Conservation (phyloP, 1,140 invertebrate genomes). For the Muscidifurax raptorellus region DNA sequence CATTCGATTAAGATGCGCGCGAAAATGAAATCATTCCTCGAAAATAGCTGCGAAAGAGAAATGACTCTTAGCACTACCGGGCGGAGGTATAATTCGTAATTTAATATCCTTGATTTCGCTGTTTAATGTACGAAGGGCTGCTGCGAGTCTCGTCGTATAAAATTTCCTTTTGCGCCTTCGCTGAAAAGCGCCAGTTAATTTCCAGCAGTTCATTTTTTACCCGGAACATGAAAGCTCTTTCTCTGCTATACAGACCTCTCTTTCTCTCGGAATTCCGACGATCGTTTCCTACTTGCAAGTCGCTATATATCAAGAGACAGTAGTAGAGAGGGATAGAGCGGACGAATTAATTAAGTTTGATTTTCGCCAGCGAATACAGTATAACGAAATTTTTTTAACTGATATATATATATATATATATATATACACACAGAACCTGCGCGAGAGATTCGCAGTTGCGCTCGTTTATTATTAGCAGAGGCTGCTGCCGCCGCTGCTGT, state of each 20-base stretch:
- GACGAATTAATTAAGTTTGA: slow-evolving; percentile 30
- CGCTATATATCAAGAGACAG: not conserved
- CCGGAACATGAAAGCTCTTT: slow-evolving; percentile 4
- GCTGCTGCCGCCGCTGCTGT: not conserved
- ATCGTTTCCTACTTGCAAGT: slow-evolving; percentile 24
- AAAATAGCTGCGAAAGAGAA: slow-evolving; percentile 5
- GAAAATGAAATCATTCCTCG: slow-evolving; percentile 22
- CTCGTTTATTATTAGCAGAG: slow-evolving; percentile 27
- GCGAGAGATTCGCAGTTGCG: not conserved
- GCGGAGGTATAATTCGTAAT: slow-evolving; percentile 27
- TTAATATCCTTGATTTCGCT: slow-evolving; percentile 29
- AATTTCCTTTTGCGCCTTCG: slow-evolving; percentile 7
- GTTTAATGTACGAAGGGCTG: slow-evolving; percentile 14
- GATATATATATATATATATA: too few relatives aligned
- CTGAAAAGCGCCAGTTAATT: slow-evolving; percentile 25
- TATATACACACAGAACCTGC: too few relatives aligned
- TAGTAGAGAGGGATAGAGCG: not conserved
- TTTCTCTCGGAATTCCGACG: not conserved
- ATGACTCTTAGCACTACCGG: slow-evolving; percentile 3
- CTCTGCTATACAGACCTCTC: too few relatives aligned
- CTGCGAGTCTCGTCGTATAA: not conserved
- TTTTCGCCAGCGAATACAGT: not conserved
- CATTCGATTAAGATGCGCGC: not conserved
- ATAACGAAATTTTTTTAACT: not conserved
- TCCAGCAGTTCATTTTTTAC: slow-evolving; percentile 3